Base-by-base conservation (phyloP, 2,888 invertebrate species). In the Tetramorium bicarinatum region DNA sequence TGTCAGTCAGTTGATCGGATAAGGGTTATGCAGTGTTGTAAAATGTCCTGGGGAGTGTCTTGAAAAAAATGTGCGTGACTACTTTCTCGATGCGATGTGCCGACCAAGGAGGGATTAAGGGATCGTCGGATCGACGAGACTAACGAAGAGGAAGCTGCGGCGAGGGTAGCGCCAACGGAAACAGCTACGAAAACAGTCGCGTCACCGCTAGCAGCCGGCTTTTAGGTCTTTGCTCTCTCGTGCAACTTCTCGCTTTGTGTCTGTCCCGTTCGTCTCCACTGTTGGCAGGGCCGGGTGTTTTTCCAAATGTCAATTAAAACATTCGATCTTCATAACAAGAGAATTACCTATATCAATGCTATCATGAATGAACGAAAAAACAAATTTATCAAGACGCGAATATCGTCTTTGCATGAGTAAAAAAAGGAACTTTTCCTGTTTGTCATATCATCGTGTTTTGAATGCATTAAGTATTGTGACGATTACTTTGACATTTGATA, bases 101-200 rank as follows among this genome's bases (percentile, higher is more conserved):
- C 64, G 82, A 80, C 84, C 77, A 84, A 75, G 84, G 86, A 88
- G 86, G 86, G 86, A 90, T 90, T 90, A 90, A 90, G 90, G 85
- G 83, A 88, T 88, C 85, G 84, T 61, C 82, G 84, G 83, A 88
- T 88, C 84, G 84, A 69, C 82, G 85, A 90, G 86, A 86, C 88
- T 87, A 83, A 81, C 71, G 81, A 56, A 64, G 82, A 83, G 82
- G 83, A 85, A 83, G 85, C 76, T 75, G 83, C 74, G 83, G 82
- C 75, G 79, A 61, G 82, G 69, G 62, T 38, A 67, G 61, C 67
- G 64, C 66, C 61, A 72, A 85, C 62, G 71, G 85, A 77, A 77
- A 85, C 77, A 79, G 86, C 80, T 75, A 64, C 74, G 66, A 52
- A 82, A 71, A 86, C 87, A 84, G 74, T 85, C 67, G 83, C 82